Conservation (phyloP, 2,797 vertebrate genomes). For the Halcyon badia region DNA sequence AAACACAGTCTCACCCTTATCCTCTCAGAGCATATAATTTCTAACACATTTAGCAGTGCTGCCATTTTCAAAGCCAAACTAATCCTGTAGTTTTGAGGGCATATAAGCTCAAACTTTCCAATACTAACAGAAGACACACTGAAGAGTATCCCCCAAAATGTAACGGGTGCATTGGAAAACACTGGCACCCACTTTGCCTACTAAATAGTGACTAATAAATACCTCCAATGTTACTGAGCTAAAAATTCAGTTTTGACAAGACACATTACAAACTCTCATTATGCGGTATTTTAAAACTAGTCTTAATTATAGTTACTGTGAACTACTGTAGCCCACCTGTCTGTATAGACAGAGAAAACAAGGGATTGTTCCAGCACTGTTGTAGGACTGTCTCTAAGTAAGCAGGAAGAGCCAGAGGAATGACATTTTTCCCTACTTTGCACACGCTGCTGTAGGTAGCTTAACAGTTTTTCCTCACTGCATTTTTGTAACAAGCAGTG, state of each 20-base stretch:
- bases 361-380: background rate
- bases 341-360: background rate
- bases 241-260: background rate
- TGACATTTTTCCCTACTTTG: background rate
- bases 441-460: background rate
- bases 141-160: background rate
- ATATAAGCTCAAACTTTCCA: background rate
- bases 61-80: conserved; percentile 24
- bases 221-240: background rate
- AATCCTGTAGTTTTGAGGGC: background rate
- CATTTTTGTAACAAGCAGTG: conserved; percentile 6
- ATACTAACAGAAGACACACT: background rate
- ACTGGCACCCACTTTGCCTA: background rate
- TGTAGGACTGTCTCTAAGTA: background rate
- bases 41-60: background rate
- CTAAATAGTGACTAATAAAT: background rate
- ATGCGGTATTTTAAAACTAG: background rate
- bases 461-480: background rate
- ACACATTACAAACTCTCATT: background rate
- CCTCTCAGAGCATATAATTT: conserved; percentile 6
- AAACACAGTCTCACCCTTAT: background rate
- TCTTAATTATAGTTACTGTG: background rate
- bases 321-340: background rate
- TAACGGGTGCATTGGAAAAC: background rate
- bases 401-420: background rate